Conservation (phyloP, 2,113 vertebrate genomes). For the Lepus europaeus region DNA sequence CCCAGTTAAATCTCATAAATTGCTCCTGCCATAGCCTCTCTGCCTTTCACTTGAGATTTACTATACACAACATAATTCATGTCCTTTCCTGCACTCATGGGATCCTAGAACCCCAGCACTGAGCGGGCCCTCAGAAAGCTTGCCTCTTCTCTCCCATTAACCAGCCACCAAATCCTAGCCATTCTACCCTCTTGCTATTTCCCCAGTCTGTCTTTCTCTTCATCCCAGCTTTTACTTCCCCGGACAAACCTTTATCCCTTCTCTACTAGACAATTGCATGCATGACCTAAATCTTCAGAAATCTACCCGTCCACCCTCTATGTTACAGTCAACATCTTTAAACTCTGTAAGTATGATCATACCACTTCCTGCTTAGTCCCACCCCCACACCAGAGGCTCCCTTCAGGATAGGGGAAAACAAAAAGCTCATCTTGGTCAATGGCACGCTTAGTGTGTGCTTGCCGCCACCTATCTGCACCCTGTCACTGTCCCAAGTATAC, state of each 20-base stretch:
- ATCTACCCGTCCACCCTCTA: background rate
- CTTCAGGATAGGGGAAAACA: background rate
- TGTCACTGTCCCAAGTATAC: background rate
- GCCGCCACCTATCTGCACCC: background rate
- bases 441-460: background rate
- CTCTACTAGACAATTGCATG: background rate
- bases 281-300: background rate
- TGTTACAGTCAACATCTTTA: background rate
- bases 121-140: background rate
- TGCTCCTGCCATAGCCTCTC: background rate
- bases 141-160: background rate
- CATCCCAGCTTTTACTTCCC: background rate
- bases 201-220: background rate
- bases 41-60: constrained; percentile 27
- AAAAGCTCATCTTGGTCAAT: background rate
- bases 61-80: background rate
- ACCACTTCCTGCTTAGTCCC: background rate
- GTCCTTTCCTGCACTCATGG: background rate
- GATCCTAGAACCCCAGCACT: background rate
- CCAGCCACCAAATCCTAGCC: background rate
- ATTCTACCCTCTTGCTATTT: background rate
- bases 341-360: background rate
- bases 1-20: constrained; percentile 49
- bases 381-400: background rate
- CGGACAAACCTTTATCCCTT: background rate